Conservation (phyloP, 2,113 vertebrate species). For the Sarotherodon lohbergeri region DNA sequence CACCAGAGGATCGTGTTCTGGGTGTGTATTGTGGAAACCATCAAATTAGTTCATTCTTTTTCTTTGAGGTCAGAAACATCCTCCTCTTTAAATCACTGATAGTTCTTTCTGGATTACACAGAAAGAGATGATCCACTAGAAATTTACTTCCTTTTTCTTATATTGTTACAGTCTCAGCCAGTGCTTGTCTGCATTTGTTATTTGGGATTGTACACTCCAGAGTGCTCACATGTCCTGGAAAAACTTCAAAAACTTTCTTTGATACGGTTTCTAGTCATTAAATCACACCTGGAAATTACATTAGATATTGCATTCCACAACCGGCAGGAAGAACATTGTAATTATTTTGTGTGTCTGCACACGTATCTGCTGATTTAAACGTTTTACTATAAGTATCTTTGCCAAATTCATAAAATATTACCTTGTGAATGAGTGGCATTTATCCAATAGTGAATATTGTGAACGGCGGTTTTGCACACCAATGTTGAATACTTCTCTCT, state of each 20-base stretch:
- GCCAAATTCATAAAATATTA: not conserved
- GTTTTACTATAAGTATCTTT: not conserved
- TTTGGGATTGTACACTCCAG: not conserved
- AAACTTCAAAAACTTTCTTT: not conserved
- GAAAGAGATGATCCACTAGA: not conserved
- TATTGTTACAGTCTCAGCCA: not conserved
- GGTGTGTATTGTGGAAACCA: not conserved
- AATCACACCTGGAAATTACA: not conserved
- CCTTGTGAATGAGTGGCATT: not conserved
- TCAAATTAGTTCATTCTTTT: not conserved
- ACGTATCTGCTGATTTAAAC: not conserved
- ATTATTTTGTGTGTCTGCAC: not conserved
- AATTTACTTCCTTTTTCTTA: not conserved
- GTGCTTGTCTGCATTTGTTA: not conserved
- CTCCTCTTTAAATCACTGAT: not conserved
- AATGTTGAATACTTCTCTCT: not conserved
- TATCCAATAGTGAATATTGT: not conserved
- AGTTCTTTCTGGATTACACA: not conserved
- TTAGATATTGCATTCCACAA: not conserved
- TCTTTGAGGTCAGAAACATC: not conserved
- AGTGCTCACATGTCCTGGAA: not conserved
- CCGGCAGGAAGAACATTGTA: not conserved
- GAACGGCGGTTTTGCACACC: not conserved
- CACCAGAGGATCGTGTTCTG: not conserved
- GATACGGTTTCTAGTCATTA: not conserved